Evolutionary conservation across 1,140 invertebrate species (phyloP).

Genomic region (Heliconius eleuchia): DNA sequence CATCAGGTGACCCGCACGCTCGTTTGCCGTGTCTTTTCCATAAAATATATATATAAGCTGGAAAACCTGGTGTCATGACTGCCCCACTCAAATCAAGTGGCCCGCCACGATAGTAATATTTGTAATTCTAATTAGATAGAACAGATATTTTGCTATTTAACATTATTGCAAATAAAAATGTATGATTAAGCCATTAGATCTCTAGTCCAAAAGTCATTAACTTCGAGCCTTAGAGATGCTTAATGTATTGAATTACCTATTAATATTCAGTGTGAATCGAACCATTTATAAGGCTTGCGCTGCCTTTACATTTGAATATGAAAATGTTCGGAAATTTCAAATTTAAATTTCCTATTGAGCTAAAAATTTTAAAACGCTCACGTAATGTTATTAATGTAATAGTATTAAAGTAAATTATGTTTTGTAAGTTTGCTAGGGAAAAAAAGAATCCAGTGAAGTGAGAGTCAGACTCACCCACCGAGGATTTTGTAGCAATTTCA

Average conservation of each 20-base stretch:
- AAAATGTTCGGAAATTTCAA: constrained; percentile 7
- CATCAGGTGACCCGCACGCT: too few species aligned
- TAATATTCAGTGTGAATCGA: constrained; percentile 3
- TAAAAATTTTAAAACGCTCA: neutral
- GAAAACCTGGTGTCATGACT: too few species aligned
- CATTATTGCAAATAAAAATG: neutral
- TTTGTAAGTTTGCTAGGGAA: neutral
- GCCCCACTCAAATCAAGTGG: too few species aligned
- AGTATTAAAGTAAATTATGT: neutral
- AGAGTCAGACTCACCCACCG: too few species aligned
- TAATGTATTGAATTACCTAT: neutral
- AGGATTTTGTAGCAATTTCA: too few species aligned
- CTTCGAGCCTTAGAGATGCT: neutral
- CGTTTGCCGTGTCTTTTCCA: too few species aligned
- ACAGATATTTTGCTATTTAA: too few species aligned
- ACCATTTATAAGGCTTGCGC: neutral
- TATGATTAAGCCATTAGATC: neutral
- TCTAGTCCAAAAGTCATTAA: neutral
- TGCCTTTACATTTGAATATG: constrained; percentile 6
- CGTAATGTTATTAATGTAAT: neutral
- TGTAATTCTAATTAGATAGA: too few species aligned
- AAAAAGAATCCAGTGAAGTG: neutral
- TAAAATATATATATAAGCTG: too few species aligned
- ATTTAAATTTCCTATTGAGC: constrained; percentile 4
- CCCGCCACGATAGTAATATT: too few species aligned